A percentile compares a stretch with the other conserved stretches of the same genome.
Evolutionary conservation across 2,888 invertebrate genomes (phyloP).

Genomic region (Conomelus anceps): DNA sequence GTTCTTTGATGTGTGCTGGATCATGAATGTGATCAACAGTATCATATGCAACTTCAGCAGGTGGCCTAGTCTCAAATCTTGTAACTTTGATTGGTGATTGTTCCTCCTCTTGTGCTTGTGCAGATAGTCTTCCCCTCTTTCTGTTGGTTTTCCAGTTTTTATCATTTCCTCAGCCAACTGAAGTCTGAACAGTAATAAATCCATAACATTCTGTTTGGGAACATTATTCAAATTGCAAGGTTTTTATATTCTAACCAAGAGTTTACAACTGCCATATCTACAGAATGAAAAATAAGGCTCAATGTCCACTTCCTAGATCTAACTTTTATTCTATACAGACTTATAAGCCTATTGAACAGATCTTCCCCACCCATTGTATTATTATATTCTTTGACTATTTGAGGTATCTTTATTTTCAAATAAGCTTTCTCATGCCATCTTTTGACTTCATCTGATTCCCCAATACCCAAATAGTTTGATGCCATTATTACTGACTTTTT

Average conservation of each 20-base stretch:
- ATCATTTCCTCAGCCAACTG: not conserved
- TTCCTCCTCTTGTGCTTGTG: not conserved
- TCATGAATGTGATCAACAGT: not conserved
- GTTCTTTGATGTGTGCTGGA: not conserved
- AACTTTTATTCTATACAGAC: not conserved
- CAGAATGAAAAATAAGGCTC: not conserved
- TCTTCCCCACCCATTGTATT: not conserved
- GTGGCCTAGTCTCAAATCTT: not conserved
- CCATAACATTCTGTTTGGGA: not conserved
- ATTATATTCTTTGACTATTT: not conserved
- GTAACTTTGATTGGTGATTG: not conserved
- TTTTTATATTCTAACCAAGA: not conserved
- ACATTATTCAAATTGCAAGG: not conserved
- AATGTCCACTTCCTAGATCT: not conserved
- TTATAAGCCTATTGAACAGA: not conserved
- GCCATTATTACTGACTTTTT: conserved; percentile 15
- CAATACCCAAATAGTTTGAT: conserved; percentile 14
- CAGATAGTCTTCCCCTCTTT: not conserved
- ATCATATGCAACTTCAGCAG: not conserved
- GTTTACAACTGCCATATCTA: not conserved
- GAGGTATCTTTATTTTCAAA: not conserved
- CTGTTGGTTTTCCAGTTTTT: not conserved
- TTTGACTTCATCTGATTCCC: conserved; percentile 4
- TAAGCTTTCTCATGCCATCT: not conserved
- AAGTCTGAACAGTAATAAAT: not conserved